Evolutionary conservation across 2,797 vertebrate genomes (phyloP), one percentile per base, ranked within the genome.

Genomic region (Anguilla anguilla): DNA sequence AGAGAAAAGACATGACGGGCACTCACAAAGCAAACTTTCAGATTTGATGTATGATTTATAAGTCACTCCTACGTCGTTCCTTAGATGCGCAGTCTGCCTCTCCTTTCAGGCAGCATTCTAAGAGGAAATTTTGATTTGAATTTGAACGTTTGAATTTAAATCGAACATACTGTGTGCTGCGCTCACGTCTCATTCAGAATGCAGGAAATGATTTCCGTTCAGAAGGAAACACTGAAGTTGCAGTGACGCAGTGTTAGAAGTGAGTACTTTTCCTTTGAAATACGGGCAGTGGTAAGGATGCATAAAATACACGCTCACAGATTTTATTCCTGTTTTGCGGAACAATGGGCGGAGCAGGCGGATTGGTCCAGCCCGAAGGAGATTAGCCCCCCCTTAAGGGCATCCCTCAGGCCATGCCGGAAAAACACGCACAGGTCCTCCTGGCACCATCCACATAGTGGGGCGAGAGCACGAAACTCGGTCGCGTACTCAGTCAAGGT

Each of bases 31-130:
- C 28, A 35, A 39, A 39, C 35, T 43, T 46, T 79, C 84, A 84
- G 86, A 92, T 89, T 90, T 88, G 83, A 85, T 88, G 88, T 86
- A 87, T 88, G 89, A 90, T 91, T 90, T 90, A 91, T 88, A 89
- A 86, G 87, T 72, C 83, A 88, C 89, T 86, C 67, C 39, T 85
- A 49, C 19, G 28, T n/a, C 53, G 46, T 83, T 83, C 2, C 35
- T 77, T 35, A 74, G 69, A 35, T 28, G 15, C 15, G 15, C 35
- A 35, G 3, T 77, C 43, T 84, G 72, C 31, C 35, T 39, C 72
- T 39, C 35, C 72, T 39, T 77, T 39, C 72, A 7, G 72, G 72
- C 35, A 43, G 35, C 6, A 4, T 9, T 72, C 10, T 2, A n/a
- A 31, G 28, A 31, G 10, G 31, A 74, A 35, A 74, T 39, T 74